phyloP scores from a whole-genome alignment of 2,113 vertebrate genomes.

The Chionodraco myersi region DNA sequence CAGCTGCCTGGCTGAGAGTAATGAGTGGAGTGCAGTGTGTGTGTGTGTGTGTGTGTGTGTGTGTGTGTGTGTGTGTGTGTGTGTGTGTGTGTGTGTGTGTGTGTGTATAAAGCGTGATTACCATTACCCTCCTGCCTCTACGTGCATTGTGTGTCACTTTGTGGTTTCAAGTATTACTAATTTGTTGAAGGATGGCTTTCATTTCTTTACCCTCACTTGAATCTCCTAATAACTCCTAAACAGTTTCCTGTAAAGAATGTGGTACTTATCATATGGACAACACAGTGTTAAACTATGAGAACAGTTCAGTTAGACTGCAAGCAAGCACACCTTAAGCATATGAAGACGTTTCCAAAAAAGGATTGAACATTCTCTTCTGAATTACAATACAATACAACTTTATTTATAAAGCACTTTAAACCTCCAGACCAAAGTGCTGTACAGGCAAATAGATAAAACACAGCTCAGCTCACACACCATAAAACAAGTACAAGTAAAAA shows the following conservation, averaged over 20 bases:
- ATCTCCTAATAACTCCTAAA: neutral
- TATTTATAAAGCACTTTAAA: too few species aligned
- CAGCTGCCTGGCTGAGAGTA: slow-evolving; percentile 71
- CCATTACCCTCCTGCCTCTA: too few species aligned
- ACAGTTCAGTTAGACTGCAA: neutral
- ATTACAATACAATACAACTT: too few species aligned
- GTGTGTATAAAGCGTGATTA: too few species aligned
- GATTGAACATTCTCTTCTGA: neutral
- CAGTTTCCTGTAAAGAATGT: neutral
- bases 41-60: too few species aligned
- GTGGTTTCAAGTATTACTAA: neutral
- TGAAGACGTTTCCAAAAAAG: neutral
- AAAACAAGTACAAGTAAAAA: too few species aligned
- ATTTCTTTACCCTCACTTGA: neutral
- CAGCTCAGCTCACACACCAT: too few species aligned
- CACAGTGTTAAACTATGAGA: neutral
- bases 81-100: too few species aligned
- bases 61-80: too few species aligned
- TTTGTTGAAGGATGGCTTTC: neutral
- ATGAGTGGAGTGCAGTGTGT: slow-evolving; percentile 60
- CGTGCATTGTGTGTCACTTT: neutral
- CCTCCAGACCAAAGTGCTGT: too few species aligned
- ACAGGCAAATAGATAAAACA: too few species aligned
- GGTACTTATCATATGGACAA: neutral
- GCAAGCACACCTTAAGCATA: neutral